Percentiles rank a stretch among this genome's conserved stretches.
Conservation (phyloP, 2,797 vertebrate species). For the Acanthurus tractus region DNA sequence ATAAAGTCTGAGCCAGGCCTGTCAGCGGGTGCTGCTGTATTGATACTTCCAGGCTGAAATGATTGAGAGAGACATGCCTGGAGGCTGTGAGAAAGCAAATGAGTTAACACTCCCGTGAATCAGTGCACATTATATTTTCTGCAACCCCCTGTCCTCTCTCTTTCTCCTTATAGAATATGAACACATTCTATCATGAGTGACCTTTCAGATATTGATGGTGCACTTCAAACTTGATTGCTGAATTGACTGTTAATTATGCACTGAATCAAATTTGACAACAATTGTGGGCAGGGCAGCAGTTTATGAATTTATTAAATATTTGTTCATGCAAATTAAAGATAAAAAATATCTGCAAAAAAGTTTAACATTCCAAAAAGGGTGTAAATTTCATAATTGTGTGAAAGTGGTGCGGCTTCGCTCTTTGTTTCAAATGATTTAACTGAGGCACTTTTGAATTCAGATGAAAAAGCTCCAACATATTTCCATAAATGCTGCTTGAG, state of each 20-base stretch:
- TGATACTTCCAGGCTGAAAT: constrained; percentile 67
- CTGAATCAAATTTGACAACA: constrained; percentile 38
- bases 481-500: neutral
- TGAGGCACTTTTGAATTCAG: neutral
- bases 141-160: constrained; percentile 27
- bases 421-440: constrained; percentile 1
- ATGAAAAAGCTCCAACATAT: neutral
- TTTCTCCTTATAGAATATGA: constrained; percentile 39
- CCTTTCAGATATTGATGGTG: constrained; percentile 58
- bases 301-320: constrained; percentile 9
- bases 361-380: neutral
- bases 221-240: constrained; percentile 30
- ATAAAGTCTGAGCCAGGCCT: constrained; percentile 58
- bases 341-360: neutral
- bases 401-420: neutral
- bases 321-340: neutral
- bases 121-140: constrained; percentile 66
- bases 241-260: constrained; percentile 40
- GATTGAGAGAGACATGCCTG: constrained; percentile 56
- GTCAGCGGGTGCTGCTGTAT: constrained; percentile 55
- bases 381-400: no score
- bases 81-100: constrained; percentile 71
- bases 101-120: constrained; percentile 59
- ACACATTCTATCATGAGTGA: constrained; percentile 60
- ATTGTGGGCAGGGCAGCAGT: constrained; percentile 10